phyloP scores from a whole-genome alignment of 1,140 invertebrate genomes.

The Meteorus sp. region DNA sequence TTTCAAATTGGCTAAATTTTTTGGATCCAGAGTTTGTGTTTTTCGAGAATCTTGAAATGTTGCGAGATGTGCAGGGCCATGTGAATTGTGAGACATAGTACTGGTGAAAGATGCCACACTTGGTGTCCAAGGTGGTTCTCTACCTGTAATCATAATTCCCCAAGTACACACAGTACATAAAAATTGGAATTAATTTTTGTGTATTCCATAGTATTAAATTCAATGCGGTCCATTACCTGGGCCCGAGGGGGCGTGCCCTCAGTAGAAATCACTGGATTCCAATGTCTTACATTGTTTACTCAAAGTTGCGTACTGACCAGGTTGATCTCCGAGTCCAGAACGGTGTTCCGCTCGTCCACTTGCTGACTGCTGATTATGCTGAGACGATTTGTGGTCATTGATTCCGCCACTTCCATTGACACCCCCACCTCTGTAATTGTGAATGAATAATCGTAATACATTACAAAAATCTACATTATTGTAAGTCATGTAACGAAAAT shows the following conservation, averaged over 20 bases:
- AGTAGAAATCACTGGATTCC: constrained; percentile 93
- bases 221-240: too few species aligned
- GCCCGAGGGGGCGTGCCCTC: constrained; percentile 67
- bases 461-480: constrained; percentile 44
- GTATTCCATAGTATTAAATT: too few species aligned
- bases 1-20: constrained; percentile 53
- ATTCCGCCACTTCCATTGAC: constrained; percentile 55
- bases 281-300: constrained; percentile 93
- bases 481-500: not conserved
- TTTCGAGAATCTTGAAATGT: constrained; percentile 57
- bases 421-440: constrained; percentile 57
- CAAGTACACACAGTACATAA: not conserved
- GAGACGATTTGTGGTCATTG: constrained; percentile 55
- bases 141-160: constrained; percentile 36
- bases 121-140: constrained; percentile 57
- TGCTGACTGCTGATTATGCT: constrained; percentile 59
- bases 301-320: constrained; percentile 84
- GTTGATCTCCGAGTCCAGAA: constrained; percentile 59
- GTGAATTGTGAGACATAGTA: constrained; percentile 54
- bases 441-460: constrained; percentile 42
- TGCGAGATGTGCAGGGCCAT: constrained; percentile 52
- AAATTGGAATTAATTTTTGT: too few species aligned
- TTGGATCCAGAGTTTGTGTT: constrained; percentile 56
- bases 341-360: constrained; percentile 59
- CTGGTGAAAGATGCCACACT: constrained; percentile 55